phyloP scores from a whole-genome alignment of 2,888 invertebrate genomes.

The Thereva nobilitata region DNA sequence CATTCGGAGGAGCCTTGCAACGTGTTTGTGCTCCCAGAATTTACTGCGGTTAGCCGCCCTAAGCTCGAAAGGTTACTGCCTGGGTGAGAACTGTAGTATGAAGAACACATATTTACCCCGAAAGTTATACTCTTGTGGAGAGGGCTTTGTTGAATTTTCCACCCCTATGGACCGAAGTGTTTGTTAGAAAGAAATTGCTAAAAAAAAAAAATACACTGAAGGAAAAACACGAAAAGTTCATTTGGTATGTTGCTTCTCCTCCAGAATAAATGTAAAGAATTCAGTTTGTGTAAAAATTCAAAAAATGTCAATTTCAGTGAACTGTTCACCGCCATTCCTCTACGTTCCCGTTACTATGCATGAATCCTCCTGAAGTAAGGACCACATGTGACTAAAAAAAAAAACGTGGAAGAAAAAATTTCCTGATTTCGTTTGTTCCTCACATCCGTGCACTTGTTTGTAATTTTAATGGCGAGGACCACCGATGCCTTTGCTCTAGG shows the following conservation, averaged over 20 bases:
- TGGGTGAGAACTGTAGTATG: slow-evolving; percentile 13
- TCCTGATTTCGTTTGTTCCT: too few species aligned
- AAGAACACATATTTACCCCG: slow-evolving; percentile 3
- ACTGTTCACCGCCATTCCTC: too few species aligned
- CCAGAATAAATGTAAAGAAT: too few species aligned
- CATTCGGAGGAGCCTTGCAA: slow-evolving; percentile 18
- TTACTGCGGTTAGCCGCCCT: slow-evolving; percentile 9
- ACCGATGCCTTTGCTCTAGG: too few species aligned
- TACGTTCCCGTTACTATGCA: too few species aligned
- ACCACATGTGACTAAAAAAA: too few species aligned
- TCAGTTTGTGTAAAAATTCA: too few species aligned
- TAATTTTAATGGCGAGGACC: too few species aligned
- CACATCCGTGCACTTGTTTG: too few species aligned
- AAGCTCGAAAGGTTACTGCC: neutral
- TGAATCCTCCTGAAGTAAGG: too few species aligned
- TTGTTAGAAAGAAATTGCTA: slow-evolving; percentile 2
- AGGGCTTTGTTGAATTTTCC: slow-evolving; percentile 18
- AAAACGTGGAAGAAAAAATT: too few species aligned
- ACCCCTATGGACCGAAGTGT: neutral
- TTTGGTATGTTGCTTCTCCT: neutral
- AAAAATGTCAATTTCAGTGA: too few species aligned
- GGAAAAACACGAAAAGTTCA: slow-evolving; percentile 6
- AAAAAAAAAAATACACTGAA: slow-evolving; percentile 9
- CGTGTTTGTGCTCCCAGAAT: slow-evolving; percentile 27
- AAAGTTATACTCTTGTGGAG: neutral